A percentile compares a stretch with the other conserved stretches of the same genome.
Conservation (phyloP, 2,797 vertebrate genomes). For the Mus spretus region DNA sequence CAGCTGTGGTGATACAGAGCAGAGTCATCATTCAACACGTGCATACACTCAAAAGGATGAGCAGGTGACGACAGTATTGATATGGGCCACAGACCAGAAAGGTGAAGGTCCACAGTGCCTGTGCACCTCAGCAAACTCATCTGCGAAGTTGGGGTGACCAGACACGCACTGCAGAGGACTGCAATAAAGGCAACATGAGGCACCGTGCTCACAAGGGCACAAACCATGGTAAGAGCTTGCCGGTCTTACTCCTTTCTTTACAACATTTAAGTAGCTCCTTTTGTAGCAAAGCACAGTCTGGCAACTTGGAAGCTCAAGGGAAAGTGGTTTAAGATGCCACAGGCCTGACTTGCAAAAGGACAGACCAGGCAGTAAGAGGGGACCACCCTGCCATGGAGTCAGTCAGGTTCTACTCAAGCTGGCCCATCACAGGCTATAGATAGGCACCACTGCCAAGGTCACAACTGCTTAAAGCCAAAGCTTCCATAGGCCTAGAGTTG, state of each 20-base stretch:
- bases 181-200: not conserved
- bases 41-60: not conserved
- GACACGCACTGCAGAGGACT: not conserved
- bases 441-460: not conserved
- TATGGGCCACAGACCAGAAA: not conserved
- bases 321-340: not conserved
- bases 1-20: not conserved
- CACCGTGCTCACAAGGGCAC: not conserved
- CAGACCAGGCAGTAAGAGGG: not conserved
- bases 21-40: not conserved
- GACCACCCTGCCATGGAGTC: not conserved
- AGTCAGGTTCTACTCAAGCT: not conserved
- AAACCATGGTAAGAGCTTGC: not conserved
- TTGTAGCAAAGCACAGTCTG: not conserved
- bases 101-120: not conserved
- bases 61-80: fast-evolving
- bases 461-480: not conserved
- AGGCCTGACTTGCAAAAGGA: not conserved
- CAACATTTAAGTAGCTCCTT: not conserved
- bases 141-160: not conserved
- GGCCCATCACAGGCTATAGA: not conserved
- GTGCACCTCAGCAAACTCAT: not conserved
- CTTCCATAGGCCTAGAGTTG: not conserved
- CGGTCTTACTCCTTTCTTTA: not conserved
- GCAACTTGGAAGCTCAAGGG: not conserved